Evolutionary conservation across 2,888 invertebrate species (phyloP).

Genomic region (Automeris io): DNA sequence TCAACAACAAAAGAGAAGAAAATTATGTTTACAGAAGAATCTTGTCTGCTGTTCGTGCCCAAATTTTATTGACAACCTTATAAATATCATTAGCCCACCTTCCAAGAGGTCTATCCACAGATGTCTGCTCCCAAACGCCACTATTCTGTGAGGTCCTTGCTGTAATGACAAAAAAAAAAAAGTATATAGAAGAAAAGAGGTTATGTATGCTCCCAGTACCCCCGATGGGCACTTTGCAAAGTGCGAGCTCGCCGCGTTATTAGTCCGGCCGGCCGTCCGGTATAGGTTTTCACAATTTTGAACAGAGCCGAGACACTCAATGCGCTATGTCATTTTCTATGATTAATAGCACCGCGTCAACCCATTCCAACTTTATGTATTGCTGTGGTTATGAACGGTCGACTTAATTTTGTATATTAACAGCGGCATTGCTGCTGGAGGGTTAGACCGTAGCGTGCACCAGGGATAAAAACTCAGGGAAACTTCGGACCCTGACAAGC

Average conservation of each 20-base stretch:
- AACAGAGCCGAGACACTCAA: constrained; percentile 56
- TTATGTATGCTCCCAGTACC: constrained; percentile 45
- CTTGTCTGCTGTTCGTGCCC: too few relatives aligned
- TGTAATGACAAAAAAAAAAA: constrained; percentile 5
- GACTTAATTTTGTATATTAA: constrained; percentile 8
- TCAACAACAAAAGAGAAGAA: too few relatives aligned
- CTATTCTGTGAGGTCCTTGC: constrained; percentile 10
- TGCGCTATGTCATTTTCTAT: constrained; percentile 68
- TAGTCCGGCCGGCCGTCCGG: constrained; percentile 53
- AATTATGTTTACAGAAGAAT: too few relatives aligned
- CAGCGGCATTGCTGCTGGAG: too few relatives aligned
- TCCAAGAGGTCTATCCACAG: too few relatives aligned
- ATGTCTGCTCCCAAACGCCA: too few relatives aligned
- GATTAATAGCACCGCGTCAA: constrained; percentile 57
- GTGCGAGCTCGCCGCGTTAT: constrained; percentile 65
- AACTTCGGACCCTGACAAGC: too few relatives aligned
- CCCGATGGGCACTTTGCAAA: constrained; percentile 51
- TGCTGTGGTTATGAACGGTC: constrained; percentile 7
- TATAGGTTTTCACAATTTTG: constrained; percentile 76
- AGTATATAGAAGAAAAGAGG: background rate
- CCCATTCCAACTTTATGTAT: constrained; percentile 1
- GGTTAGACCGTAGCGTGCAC: too few relatives aligned
- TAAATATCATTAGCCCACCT: too few relatives aligned
- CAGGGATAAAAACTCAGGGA: too few relatives aligned
- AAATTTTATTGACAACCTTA: too few relatives aligned